phyloP scores from a whole-genome alignment of 2,888 invertebrate genomes.

The Rotaria sp. region DNA sequence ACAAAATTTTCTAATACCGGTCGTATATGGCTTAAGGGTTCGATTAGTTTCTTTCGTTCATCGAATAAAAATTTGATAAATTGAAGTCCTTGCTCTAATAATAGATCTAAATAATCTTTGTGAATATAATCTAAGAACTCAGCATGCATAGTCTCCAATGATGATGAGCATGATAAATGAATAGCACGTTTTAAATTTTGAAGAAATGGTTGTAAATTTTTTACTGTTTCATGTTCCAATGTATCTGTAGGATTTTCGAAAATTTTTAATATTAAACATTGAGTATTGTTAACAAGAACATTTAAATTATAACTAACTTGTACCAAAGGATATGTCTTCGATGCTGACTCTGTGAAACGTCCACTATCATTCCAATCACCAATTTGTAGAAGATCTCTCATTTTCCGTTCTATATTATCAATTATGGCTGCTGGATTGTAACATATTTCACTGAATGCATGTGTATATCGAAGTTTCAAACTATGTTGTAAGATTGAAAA shows the following conservation, averaged over 20 bases:
- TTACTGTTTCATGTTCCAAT: background rate
- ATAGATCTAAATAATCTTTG: background rate
- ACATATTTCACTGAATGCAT: background rate
- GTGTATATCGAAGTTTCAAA: background rate
- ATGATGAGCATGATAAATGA: background rate
- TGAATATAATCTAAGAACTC: background rate
- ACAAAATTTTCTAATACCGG: background rate
- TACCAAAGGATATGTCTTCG: background rate
- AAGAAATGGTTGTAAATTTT: background rate
- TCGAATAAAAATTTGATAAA: background rate
- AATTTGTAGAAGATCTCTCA: background rate
- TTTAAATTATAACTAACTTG: conserved; percentile 10
- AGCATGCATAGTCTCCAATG: background rate
- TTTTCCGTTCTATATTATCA: background rate
- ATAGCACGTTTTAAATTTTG: background rate
- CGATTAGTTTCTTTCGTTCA: background rate
- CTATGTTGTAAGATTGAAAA: background rate
- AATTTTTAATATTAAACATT: background rate
- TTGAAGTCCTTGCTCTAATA: background rate
- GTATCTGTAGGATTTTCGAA: background rate
- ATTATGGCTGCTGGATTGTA: background rate
- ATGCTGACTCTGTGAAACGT: background rate
- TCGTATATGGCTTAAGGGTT: background rate
- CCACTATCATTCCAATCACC: background rate
- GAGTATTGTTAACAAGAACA: background rate